Evolutionary conservation across 2,113 vertebrate genomes (phyloP).

Genomic region (Mola mola): DNA sequence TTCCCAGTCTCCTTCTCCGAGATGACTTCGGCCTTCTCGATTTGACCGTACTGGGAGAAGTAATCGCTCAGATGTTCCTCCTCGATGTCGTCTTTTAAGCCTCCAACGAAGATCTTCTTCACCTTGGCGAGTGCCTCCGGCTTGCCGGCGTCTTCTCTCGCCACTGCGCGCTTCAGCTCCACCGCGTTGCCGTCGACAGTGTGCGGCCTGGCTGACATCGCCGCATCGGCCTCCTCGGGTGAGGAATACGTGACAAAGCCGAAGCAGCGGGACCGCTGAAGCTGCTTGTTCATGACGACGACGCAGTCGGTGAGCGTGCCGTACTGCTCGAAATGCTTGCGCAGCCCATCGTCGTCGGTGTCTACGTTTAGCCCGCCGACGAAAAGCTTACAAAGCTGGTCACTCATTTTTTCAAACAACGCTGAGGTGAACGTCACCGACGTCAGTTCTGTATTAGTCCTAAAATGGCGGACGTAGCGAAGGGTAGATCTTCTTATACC

Average conservation of each 20-base stretch:
- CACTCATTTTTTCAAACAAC: conserved; percentile 80
- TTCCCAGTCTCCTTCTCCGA: conserved; percentile 94
- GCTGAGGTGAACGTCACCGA: neutral
- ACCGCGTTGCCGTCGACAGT: conserved; percentile 92
- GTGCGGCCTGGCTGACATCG: conserved; percentile 92
- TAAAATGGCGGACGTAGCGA: conserved; percentile 53
- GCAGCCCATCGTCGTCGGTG: conserved; percentile 93
- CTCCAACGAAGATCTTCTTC: conserved; percentile 97
- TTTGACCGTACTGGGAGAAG: conserved; percentile 91
- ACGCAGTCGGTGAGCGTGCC: conserved; percentile 81
- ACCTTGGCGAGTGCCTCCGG: conserved; percentile 94
- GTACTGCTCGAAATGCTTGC: conserved; percentile 94
- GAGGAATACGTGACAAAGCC: conserved; percentile 95
- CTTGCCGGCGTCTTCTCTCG: conserved; percentile 91
- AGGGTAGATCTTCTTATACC: conserved; percentile 43
- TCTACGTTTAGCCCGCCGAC: conserved; percentile 96
- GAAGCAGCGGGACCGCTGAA: conserved; percentile 89
- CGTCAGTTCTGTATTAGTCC: conserved; percentile 9
- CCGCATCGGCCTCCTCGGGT: conserved; percentile 93
- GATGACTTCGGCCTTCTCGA: conserved; percentile 96
- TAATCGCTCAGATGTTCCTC: conserved; percentile 90
- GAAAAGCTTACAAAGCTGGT: conserved; percentile 96
- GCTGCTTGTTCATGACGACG: conserved; percentile 77
- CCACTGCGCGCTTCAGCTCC: conserved; percentile 94
- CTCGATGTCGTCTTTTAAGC: conserved; percentile 93